A percentile compares a stretch with the other conserved stretches of the same genome.
These are phyloP conservation scores for Diabrotica balteata DNA, from an alignment of 2,888 invertebrate genomes.

Conservation along the genomic window DNA sequence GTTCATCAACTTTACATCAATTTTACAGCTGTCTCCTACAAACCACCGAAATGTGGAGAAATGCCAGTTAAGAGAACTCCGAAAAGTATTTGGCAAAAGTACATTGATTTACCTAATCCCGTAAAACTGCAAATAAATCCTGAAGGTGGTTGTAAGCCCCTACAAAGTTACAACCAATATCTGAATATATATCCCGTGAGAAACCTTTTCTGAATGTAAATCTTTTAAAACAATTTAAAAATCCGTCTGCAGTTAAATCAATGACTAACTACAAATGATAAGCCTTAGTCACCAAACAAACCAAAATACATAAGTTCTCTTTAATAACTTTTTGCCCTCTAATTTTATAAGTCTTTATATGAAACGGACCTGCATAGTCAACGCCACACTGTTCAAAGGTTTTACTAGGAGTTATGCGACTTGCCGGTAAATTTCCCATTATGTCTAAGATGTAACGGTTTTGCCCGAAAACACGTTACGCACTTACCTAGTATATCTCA, in stretches of 20 bases:
- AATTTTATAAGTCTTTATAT: constrained; percentile 8
- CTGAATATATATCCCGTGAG: not conserved
- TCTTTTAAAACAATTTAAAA: constrained; percentile 14
- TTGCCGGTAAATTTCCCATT: constrained; percentile 1
- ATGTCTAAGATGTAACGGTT: constrained; percentile 7
- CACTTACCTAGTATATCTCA: constrained; percentile 17
- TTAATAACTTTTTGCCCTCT: constrained; percentile 12
- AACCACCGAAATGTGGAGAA: constrained; percentile 3
- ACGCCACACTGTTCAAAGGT: not conserved
- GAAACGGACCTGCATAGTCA: not conserved
- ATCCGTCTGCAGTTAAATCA: constrained; percentile 9
- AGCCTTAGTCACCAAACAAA: constrained; percentile 14
- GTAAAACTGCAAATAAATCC: not conserved
- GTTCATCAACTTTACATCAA: not conserved
- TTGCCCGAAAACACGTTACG: constrained; percentile 19
- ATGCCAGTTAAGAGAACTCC: constrained; percentile 13
- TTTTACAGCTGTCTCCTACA: constrained; percentile 7
- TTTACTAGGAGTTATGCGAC: not conserved
- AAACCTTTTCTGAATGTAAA: not conserved
- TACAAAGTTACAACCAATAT: not conserved
- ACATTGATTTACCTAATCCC: constrained; percentile 4
- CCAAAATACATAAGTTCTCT: constrained; percentile 13
- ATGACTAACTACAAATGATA: constrained; percentile 15
- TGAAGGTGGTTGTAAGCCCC: not conserved
- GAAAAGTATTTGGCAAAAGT: constrained; percentile 6